phyloP scores from a whole-genome alignment of 2,888 invertebrate genomes.

The Aphrophora alni region DNA sequence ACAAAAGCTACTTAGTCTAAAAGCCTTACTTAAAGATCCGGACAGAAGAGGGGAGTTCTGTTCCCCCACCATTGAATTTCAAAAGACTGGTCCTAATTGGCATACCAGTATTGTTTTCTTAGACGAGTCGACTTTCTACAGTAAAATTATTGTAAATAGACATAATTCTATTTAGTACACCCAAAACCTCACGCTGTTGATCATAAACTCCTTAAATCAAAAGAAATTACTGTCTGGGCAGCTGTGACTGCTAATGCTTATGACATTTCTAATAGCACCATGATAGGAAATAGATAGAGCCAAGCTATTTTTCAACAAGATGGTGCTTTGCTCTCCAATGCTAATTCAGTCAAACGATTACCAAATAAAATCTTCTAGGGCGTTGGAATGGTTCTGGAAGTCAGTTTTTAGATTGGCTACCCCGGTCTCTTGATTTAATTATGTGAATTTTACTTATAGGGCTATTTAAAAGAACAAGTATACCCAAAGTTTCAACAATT shows the following conservation, averaged over 20 bases:
- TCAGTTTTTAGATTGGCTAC: too few species aligned
- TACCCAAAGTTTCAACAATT: background rate
- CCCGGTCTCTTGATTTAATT: too few species aligned
- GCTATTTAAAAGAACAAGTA: too few species aligned
- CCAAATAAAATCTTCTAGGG: too few species aligned
- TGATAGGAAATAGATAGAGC: constrained; percentile 12
- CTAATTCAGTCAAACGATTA: background rate
- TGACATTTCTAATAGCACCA: constrained; percentile 16
- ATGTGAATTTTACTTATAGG: too few species aligned
- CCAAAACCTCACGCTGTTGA: background rate
- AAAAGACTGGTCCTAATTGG: constrained; percentile 31
- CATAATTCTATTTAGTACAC: constrained; percentile 15
- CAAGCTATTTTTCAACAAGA: constrained; percentile 17
- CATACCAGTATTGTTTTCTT: constrained; percentile 16
- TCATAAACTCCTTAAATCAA: constrained; percentile 2
- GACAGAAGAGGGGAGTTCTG: constrained; percentile 32
- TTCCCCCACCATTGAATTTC: constrained; percentile 31
- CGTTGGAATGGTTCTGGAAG: too few species aligned
- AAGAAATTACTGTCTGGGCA: background rate
- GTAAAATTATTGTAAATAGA: constrained; percentile 10
- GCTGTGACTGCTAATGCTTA: constrained; percentile 3
- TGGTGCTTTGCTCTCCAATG: background rate
- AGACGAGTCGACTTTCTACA: constrained; percentile 23
- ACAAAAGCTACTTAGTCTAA: constrained; percentile 23
- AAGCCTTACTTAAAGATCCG: constrained; percentile 29